Conservation (phyloP, 2,113 vertebrate species). For the Plecotus auritus region DNA sequence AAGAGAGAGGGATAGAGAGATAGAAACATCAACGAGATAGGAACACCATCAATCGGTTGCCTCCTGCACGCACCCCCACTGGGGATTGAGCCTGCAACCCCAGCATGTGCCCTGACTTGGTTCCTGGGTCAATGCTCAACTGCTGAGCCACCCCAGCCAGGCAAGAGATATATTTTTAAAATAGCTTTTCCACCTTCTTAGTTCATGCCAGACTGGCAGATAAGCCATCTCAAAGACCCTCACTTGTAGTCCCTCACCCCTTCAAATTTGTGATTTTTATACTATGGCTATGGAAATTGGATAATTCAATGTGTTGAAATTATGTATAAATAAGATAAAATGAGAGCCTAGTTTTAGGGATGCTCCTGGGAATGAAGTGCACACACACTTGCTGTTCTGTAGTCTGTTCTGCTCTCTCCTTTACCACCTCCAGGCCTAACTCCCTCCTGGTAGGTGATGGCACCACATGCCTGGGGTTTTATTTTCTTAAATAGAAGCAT, state of each 20-base stretch:
- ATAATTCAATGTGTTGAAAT: not conserved
- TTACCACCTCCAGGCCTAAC: not conserved
- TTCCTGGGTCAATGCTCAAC: no score
- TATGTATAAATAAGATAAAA: not conserved
- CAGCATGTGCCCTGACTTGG: no score
- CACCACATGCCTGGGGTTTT: not conserved
- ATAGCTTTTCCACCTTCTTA: not conserved
- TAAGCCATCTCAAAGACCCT: not conserved
- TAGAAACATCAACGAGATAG: no score
- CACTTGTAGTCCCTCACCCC: not conserved
- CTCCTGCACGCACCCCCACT: no score
- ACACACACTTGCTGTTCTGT: accelerated
- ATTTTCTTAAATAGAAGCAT: not conserved
- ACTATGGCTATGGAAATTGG: not conserved
- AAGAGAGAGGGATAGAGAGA: no score
- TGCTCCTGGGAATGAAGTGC: not conserved
- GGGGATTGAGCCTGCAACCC: no score
- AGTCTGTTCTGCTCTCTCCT: not conserved
- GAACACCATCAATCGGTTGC: no score
- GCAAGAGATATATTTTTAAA: not conserved
- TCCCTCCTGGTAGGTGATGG: not conserved
- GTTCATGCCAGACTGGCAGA: not conserved
- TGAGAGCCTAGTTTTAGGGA: not conserved
- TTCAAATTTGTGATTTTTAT: not conserved
- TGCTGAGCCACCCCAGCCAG: no score